Evolutionary conservation across 2,113 vertebrate genomes (phyloP).

Genomic region (Echinops telfairi): DNA sequence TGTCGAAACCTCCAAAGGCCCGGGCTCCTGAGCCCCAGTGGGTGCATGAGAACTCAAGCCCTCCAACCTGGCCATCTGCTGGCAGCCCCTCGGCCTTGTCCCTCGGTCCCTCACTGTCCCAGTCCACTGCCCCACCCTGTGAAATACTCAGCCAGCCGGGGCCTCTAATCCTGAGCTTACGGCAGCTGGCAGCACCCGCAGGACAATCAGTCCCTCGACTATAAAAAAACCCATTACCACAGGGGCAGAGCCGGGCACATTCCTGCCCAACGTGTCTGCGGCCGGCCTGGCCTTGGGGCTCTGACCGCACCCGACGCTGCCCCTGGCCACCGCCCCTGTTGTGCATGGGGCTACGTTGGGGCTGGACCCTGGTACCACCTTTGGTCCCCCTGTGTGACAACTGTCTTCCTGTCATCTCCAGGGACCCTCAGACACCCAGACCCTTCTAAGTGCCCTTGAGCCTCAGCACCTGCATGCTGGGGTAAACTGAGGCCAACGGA

Average conservation of each 20-base stretch:
- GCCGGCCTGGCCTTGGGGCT: too few relatives aligned
- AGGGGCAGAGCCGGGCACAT: constrained; percentile 54
- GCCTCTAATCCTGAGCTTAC: constrained; percentile 75
- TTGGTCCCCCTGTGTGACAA: too few relatives aligned
- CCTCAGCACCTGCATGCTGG: too few relatives aligned
- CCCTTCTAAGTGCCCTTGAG: too few relatives aligned
- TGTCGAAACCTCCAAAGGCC: not conserved
- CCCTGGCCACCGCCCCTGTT: too few relatives aligned
- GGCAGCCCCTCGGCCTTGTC: not conserved
- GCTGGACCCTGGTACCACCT: too few relatives aligned
- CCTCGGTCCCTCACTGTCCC: too few relatives aligned
- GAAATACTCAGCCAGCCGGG: constrained; percentile 60
- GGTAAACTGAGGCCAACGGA: too few relatives aligned
- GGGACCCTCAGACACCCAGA: too few relatives aligned
- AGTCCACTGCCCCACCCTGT: fast-evolving
- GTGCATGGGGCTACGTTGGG: too few relatives aligned
- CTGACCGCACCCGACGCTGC: too few relatives aligned
- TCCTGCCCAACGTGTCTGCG: not conserved
- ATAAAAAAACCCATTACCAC: constrained; percentile 72
- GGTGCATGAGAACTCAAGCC: constrained; percentile 54
- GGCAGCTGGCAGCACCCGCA: constrained; percentile 59
- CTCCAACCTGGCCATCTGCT: constrained; percentile 45
- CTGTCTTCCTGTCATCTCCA: too few relatives aligned
- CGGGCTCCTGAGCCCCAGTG: fast-evolving
- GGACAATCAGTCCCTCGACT: constrained; percentile 72